Evolutionary conservation across 2,113 vertebrate genomes (phyloP), one percentile per base, ranked within the genome.

Genomic region (Coptodon rendalli): DNA sequence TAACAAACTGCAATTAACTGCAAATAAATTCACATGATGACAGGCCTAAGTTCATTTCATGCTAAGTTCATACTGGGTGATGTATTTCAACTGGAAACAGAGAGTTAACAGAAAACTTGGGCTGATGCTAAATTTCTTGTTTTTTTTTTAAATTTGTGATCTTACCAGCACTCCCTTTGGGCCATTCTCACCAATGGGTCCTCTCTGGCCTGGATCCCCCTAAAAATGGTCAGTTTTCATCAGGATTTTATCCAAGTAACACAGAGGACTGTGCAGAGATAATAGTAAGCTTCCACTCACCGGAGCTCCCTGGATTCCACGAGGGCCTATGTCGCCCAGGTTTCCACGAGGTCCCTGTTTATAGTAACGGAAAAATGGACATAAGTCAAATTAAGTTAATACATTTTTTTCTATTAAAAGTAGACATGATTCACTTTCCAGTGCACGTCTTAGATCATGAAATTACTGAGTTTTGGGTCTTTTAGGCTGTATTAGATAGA

Each of bases 191-290:
- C 98, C 98, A 13, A 97, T 85, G 54, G 94, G 94, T 63, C 98
- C 98, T 95, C 97, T 96, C 85, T 97, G 98, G 14, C 98, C 98
- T 82, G 89, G 91, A 89, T 99, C 98, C 4, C 98, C 98, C 98
- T 99, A 12, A 87, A 93, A 76, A 40, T 8, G n/a, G 4, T 27
- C 43, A 34, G 45, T 17, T 68, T 12, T 45, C 14, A 24, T 81
- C 27, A 71, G 4, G 11, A 4, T 81, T 87, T 79, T 48, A 7
- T 76, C 4, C 3, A 14, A 56, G 79, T 14, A 50, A 24, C 6
- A 50, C 13, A 11, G 9, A 8, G 4, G 11, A 4, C 3, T 2
- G 6, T 7, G 11, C 6, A 48, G 24, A 7, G 4, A n/a, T 17
- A 11, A 40, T 2, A 9, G 4, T n/a, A 6, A 81, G 13, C 17